Percentiles rank a stretch among this genome's conserved stretches.
These are phyloP conservation scores for Coregonus suidteri DNA, from an alignment of 2,797 vertebrate species.

Conservation along the genomic window DNA sequence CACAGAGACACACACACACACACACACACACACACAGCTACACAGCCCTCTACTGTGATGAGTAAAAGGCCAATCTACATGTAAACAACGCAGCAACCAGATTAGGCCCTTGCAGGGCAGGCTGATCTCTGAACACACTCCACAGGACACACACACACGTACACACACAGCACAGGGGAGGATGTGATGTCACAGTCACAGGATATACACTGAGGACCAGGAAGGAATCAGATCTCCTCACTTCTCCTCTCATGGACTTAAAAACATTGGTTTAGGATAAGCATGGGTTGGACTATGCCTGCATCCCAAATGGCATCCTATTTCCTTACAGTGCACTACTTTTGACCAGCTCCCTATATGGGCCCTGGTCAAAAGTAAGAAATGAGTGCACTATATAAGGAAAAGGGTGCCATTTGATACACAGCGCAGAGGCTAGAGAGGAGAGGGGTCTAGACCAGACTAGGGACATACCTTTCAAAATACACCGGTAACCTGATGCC, in stretches of 20 bases:
- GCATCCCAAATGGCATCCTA: too few species aligned
- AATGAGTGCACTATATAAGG: too few species aligned
- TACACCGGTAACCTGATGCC: too few species aligned
- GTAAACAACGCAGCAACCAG: not conserved
- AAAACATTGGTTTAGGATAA: not conserved
- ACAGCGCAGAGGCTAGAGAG: too few species aligned
- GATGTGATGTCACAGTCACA: conserved; percentile 11
- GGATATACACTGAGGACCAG: not conserved
- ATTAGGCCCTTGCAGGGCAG: not conserved
- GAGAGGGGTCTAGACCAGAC: too few species aligned
- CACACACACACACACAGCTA: not conserved
- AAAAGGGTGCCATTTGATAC: too few species aligned
- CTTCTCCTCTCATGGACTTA: not conserved
- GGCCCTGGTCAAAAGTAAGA: too few species aligned
- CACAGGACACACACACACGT: not conserved
- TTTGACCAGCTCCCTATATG: too few species aligned
- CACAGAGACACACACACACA: not conserved
- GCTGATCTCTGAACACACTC: not conserved
- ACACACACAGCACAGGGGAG: not conserved
- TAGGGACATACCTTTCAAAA: too few species aligned
- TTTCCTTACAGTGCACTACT: too few species aligned
- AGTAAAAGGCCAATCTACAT: not conserved
- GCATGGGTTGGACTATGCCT: too few species aligned
- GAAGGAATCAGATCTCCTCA: not conserved
- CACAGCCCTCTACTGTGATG: not conserved